A percentile compares a stretch with the other conserved stretches of the same genome.
These are phyloP conservation scores for Prosapia bicincta DNA, from an alignment of 2,888 invertebrate species.

Conservation along the genomic window DNA sequence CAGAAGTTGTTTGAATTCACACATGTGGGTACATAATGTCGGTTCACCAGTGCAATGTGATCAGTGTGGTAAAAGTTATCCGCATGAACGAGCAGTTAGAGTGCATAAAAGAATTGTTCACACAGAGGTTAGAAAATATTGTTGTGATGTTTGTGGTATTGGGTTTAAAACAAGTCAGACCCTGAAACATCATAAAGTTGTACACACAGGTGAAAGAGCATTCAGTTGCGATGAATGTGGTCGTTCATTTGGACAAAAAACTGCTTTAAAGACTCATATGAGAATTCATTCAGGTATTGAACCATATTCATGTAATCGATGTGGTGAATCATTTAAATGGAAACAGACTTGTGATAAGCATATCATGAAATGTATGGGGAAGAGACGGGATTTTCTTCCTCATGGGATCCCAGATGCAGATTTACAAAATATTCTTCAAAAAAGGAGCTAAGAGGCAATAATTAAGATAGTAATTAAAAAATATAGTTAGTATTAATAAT, in stretches of 20 bases:
- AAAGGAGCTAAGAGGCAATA: neutral
- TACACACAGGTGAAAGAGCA: conserved; percentile 21
- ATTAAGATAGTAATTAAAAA: neutral
- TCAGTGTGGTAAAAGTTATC: conserved; percentile 20
- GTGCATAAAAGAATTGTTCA: conserved; percentile 25
- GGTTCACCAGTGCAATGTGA: conserved; percentile 19
- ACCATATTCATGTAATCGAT: conserved; percentile 28
- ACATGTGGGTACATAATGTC: conserved; percentile 17
- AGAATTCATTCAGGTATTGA: conserved; percentile 9
- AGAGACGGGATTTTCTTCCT: neutral
- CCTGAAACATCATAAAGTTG: conserved; percentile 19
- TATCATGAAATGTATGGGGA: conserved; percentile 15
- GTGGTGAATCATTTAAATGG: conserved; percentile 18
- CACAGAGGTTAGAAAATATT: conserved; percentile 18
- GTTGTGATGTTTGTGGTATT: conserved; percentile 23
- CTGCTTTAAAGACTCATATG: conserved; percentile 23
- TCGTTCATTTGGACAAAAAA: conserved; percentile 22
- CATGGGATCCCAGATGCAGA: neutral
- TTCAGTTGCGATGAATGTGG: conserved; percentile 24
- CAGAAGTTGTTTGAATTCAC: conserved; percentile 19
- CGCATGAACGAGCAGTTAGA: conserved; percentile 19
- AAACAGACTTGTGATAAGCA: conserved; percentile 29
- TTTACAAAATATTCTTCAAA: neutral
- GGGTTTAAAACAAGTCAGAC: conserved; percentile 23
- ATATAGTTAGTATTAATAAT: neutral